phyloP scores from a whole-genome alignment of 2,888 invertebrate genomes.

The Lottia scabra region DNA sequence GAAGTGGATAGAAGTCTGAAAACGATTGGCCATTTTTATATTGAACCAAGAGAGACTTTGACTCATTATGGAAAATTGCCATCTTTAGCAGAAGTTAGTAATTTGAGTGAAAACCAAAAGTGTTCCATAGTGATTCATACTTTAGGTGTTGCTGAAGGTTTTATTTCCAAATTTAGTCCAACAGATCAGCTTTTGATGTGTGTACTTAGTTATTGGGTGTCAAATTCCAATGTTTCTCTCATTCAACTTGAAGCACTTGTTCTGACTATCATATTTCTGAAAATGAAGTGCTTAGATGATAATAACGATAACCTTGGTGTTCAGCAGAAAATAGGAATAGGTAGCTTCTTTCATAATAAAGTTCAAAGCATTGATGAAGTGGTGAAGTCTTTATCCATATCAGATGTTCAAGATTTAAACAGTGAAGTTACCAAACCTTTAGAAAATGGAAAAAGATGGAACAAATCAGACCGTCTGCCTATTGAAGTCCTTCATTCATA shows the following conservation, averaged over 20 bases:
- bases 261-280: conserved; percentile 31
- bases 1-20: background rate
- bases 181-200: conserved; percentile 30
- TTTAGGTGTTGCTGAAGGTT: conserved; percentile 14
- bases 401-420: conserved; percentile 13
- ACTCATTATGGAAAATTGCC: background rate
- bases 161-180: conserved; percentile 6
- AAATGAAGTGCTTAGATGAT: conserved; percentile 9
- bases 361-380: conserved; percentile 10
- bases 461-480: conserved; percentile 37
- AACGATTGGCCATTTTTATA: background rate
- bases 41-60: background rate
- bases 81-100: background rate
- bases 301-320: background rate
- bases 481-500: conserved; percentile 55
- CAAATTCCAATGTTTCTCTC: conserved; percentile 38
- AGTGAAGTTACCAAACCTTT: conserved; percentile 40
- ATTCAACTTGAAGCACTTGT: conserved; percentile 39
- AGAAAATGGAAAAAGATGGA: conserved; percentile 30
- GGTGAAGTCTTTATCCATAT: conserved; percentile 12
- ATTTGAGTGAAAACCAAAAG: conserved; percentile 10
- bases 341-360: background rate
- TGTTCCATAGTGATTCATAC: conserved; percentile 17
- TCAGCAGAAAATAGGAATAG: background rate
- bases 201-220: conserved; percentile 45